A percentile compares a stretch with the other conserved stretches of the same genome.
Evolutionary conservation across 1,140 invertebrate genomes (phyloP).

Genomic region (Dufourea novaeangliae): DNA sequence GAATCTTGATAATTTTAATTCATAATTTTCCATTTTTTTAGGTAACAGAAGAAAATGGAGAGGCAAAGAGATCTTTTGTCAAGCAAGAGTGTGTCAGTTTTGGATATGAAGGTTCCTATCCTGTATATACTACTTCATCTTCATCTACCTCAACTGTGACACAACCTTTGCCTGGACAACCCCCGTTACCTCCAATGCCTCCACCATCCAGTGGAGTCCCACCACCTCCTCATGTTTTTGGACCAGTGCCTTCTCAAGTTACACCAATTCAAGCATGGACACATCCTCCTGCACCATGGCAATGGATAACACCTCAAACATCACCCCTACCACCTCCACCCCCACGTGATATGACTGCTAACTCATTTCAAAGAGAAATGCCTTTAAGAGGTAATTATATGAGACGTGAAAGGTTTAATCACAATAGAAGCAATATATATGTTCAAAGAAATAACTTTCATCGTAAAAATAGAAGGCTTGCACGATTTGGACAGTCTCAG

Average conservation of each 20-base stretch:
- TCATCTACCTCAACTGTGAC: slow-evolving; percentile 66
- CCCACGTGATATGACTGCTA: slow-evolving; percentile 62
- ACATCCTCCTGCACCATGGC: slow-evolving; percentile 74
- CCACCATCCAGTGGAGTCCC: slow-evolving; percentile 74
- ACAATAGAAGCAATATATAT: slow-evolving; percentile 75
- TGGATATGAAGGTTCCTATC: slow-evolving; percentile 70
- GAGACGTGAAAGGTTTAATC: slow-evolving; percentile 74
- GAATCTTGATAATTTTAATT: slow-evolving; percentile 42
- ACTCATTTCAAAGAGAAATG: slow-evolving; percentile 72
- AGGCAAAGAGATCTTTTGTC: slow-evolving; percentile 65
- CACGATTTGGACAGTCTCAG: slow-evolving; percentile 71
- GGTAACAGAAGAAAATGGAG: slow-evolving; percentile 70
- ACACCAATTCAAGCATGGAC: slow-evolving; percentile 76
- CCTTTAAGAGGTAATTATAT: slow-evolving; percentile 72
- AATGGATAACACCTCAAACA: slow-evolving; percentile 77
- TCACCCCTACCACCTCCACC: slow-evolving; percentile 69
- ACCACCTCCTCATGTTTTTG: slow-evolving; percentile 76
- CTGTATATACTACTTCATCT: slow-evolving; percentile 63
- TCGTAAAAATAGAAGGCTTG: slow-evolving; percentile 73
- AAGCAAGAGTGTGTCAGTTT: slow-evolving; percentile 71
- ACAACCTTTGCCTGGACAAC: slow-evolving; percentile 78
- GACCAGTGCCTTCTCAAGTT: slow-evolving; percentile 74
- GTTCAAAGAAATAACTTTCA: slow-evolving; percentile 75
- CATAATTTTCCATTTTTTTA: slow-evolving; percentile 54
- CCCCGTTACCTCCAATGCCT: slow-evolving; percentile 79